phyloP scores from a whole-genome alignment of 2,888 invertebrate genomes.

The Rapana venosa region DNA sequence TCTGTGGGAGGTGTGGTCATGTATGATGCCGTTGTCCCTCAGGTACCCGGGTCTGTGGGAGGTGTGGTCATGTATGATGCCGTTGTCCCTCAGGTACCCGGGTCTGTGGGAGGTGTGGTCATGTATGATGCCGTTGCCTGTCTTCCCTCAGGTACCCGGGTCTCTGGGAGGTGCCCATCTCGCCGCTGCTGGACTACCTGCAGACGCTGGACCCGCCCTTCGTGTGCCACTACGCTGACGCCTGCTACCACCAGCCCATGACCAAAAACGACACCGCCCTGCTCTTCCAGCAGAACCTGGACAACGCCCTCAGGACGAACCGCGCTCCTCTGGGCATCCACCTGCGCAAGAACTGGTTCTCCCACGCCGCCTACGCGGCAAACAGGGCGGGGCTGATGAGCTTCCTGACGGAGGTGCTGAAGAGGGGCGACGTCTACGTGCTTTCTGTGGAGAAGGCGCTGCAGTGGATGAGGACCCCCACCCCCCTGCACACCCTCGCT shows the following conservation, averaged over 20 bases:
- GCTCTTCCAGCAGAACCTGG: conserved; percentile 87
- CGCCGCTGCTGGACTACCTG: conserved; percentile 58
- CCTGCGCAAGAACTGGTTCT: conserved; percentile 89
- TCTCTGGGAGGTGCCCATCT: conserved; percentile 78
- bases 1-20: conserved; percentile 60
- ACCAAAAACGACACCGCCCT: conserved; percentile 75
- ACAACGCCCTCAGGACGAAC: conserved; percentile 78
- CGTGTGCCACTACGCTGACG: conserved; percentile 68
- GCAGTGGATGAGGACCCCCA: conserved; percentile 66
- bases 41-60: background rate
- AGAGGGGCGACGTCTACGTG: conserved; percentile 59
- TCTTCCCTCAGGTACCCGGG: background rate
- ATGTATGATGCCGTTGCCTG: too few species aligned
- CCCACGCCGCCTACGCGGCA: conserved; percentile 54
- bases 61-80: too few species aligned
- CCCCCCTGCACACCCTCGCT: conserved; percentile 52
- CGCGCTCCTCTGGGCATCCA: conserved; percentile 89
- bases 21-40: background rate
- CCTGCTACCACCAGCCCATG: conserved; percentile 63
- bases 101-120: conserved; percentile 62
- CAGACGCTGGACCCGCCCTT: conserved; percentile 48
- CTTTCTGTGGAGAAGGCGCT: conserved; percentile 60
- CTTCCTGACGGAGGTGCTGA: conserved; percentile 33
- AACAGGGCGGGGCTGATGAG: conserved; percentile 61
- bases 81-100: background rate